Base-by-base conservation (phyloP, 2,797 vertebrate genomes). In the Hippoglossus hippoglossus region DNA sequence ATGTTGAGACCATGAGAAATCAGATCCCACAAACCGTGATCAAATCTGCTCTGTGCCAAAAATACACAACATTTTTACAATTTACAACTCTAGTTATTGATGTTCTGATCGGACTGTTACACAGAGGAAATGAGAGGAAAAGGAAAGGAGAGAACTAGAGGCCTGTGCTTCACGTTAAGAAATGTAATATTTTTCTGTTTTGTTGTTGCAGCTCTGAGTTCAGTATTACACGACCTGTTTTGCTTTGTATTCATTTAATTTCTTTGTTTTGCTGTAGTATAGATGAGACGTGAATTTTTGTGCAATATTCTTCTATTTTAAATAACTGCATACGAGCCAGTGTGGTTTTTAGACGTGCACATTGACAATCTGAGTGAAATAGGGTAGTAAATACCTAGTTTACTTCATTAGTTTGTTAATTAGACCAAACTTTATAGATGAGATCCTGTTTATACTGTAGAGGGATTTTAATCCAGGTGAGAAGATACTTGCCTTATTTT, bases 241-340 rank as follows among this genome's bases (percentile, higher is more conserved):
- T 52, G 3, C 2, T 54, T 67, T 61, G 9, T 15, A 55, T 41
- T 54, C 8, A 34, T 41, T 66, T 41, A 18, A 41, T 41, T 41
- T 12, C 28, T 31, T 31, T 31, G 19, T 5, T 61, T 57, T 68
- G 24, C 9, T n/a, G 1, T 73, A 44, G 12, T 55, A 47, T 7
- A 28, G 19, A 41, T 16, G 58, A 67, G 18, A 22, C 46, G 55
- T 75, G 18, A 62, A n/a, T 57, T 21, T 22, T 64, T 77, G 87
- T 89, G 85, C 84, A 89, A 87, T 86, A 83, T 65, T 78, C 47
- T 44, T 18, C 64, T 47, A 12, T 24, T 83, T 76, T 67, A 61
- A 68, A 55, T 39, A 47, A 21, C 19, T 44, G 6, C 7, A 39
- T 83, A 63, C 1, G 15, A 73, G 62, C 28, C 50, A 12, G 28